phyloP scores from a whole-genome alignment of 2,113 vertebrate genomes.

The Myotis yumanensis region DNA sequence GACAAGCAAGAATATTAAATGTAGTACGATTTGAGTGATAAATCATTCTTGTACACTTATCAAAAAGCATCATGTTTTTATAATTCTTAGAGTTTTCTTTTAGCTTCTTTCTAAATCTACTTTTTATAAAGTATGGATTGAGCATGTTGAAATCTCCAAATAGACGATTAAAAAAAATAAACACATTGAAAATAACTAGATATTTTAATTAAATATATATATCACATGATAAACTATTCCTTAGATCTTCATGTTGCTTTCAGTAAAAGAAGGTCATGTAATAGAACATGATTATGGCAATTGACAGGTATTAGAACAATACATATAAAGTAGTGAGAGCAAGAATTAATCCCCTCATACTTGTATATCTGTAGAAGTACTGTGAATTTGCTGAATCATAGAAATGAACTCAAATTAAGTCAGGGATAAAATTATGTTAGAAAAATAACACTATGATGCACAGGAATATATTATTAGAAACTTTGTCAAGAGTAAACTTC shows the following conservation, averaged over 20 bases:
- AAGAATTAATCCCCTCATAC: not conserved
- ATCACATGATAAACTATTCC: not conserved
- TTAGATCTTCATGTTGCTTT: not conserved
- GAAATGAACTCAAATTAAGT: not conserved
- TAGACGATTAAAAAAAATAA: not conserved
- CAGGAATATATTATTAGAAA: not conserved
- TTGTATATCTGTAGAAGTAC: not conserved
- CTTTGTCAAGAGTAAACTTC: not conserved
- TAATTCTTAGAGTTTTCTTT: not conserved
- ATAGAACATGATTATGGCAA: not conserved
- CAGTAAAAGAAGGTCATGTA: not conserved
- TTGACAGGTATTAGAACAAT: not conserved
- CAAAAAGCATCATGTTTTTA: slow-evolving; percentile 16
- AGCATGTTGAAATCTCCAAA: not conserved
- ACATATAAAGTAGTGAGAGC: not conserved
- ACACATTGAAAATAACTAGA: not conserved
- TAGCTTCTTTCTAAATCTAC: not conserved
- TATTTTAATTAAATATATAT: not conserved
- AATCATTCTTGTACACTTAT: not conserved
- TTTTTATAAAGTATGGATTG: not conserved
- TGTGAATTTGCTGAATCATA: not conserved
- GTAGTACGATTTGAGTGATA: not conserved
- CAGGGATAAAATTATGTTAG: not conserved
- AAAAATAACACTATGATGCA: not conserved
- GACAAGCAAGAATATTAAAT: slow-evolving; percentile 35